Base-by-base conservation (phyloP, 2,888 invertebrate genomes). In the Scelioninae gen. 2 region DNA sequence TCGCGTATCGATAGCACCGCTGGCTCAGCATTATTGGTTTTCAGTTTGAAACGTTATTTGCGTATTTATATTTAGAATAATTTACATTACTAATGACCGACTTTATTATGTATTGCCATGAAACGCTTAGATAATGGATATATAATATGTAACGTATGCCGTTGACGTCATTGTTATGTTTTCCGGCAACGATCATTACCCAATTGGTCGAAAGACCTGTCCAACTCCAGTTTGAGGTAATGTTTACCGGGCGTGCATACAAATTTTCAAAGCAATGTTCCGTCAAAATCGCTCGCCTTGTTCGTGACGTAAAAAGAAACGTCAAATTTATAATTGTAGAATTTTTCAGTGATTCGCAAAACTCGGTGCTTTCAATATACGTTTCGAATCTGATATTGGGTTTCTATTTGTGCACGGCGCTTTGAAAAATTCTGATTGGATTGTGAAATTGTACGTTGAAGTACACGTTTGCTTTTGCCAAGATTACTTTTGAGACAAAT, bases 51-150 rank as follows among this genome's bases (percentile, higher is more conserved):
- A 33, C 33, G 13, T 39, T 50, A 55, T 58, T 58, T 50, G 48
- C 25, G 16, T 33, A 33, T 50, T 58, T 58, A 65, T 57, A 52
- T 58, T 58, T 58, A 57, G 50, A 67, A 50, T 39, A 57, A 48
- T 50, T 67, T 58, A 58, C 67, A 67, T 58, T 22, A n/a, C 16
- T 58, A 58, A 58, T 50, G 22, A 41, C 16, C 31, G 13, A 16
- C 22, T 41, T 67, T 41, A 57, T 67, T 41, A 57, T 46, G 33
- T 33, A 39, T 57, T 53, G 43, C 31, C 13, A 3, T n/a, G 19
- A n/a, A 25, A 22, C 9, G 31, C 22, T 13, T 16, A 31, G 57
- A 65, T 65, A 65, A 57, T 41, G 7, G 11, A 48, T 2, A 28
- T 35, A 18, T 28, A 45, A 46, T 25, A 25, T 25, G 50, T 37